Evolutionary conservation across 1,140 invertebrate species (phyloP).

Genomic region (Drosophila kanapiae): DNA sequence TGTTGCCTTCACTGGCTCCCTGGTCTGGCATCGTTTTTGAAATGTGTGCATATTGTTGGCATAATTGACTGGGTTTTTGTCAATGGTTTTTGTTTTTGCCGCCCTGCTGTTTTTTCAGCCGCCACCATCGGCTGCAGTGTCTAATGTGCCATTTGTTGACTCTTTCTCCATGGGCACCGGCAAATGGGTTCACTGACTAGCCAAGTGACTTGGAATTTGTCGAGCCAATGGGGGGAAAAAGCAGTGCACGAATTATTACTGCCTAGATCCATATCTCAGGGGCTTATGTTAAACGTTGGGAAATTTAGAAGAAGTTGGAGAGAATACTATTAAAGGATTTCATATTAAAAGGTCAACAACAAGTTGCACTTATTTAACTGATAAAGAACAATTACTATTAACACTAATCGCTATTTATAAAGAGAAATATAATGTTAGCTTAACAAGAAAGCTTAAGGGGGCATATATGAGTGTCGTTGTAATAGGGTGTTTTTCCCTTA

Average conservation of each 20-base stretch:
- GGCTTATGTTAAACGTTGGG: not conserved
- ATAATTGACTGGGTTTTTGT: constrained; percentile 78
- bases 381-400: no score
- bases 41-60: constrained; percentile 80
- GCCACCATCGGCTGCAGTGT: constrained; percentile 11
- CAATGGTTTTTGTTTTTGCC: constrained; percentile 34
- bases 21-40: constrained; percentile 51
- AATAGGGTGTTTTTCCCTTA: not conserved
- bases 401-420: no score
- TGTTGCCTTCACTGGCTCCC: constrained; percentile 19
- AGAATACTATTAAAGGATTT: no score
- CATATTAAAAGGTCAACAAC: no score
- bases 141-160: constrained; percentile 74
- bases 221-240: constrained; percentile 5
- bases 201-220: constrained; percentile 51
- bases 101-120: constrained; percentile 38
- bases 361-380: not conserved
- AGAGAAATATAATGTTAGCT: no score
- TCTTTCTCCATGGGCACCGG: constrained; percentile 59
- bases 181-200: constrained; percentile 69
- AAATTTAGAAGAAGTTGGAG: not conserved
- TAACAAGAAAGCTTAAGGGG: not conserved
- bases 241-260: constrained; percentile 32
- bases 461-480: not conserved
- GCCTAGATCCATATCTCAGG: constrained; percentile 15